A percentile compares a stretch with the other conserved stretches of the same genome.
Conservation (phyloP, 1,140 invertebrate species). For the Aplysia californica region DNA sequence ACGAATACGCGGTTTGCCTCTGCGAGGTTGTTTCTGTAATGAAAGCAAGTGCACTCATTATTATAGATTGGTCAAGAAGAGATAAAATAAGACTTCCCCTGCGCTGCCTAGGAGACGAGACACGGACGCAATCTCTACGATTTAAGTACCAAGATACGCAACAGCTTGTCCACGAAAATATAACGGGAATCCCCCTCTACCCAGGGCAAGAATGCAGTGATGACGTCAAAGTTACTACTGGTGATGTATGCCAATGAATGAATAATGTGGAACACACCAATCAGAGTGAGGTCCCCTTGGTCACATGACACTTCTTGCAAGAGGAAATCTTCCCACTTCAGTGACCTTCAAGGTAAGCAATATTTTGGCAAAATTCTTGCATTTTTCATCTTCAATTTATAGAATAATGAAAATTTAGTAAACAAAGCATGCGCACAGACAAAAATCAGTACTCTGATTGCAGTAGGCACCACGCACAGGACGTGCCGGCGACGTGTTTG, state of each 20-base stretch:
- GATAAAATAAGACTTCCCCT: too few species aligned
- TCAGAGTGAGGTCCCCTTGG: slow-evolving; percentile 29
- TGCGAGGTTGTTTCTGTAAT: too few species aligned
- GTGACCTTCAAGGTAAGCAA: slow-evolving; percentile 20
- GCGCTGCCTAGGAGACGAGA: too few species aligned
- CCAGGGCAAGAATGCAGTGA: not conserved
- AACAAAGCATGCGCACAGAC: not conserved
- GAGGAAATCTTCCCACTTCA: not conserved
- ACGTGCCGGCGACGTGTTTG: not conserved
- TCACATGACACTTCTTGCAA: slow-evolving; percentile 31
- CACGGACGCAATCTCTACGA: too few species aligned
- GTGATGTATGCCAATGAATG: slow-evolving; percentile 32
- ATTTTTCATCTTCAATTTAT: too few species aligned
- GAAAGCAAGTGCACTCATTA: too few species aligned
- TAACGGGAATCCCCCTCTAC: not conserved
- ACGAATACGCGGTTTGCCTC: too few species aligned
- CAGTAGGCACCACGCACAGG: not conserved
- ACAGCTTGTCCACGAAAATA: too few species aligned
- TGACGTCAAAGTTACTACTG: slow-evolving; percentile 30
- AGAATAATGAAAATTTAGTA: not conserved
- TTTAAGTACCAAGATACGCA: too few species aligned
- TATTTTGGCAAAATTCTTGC: not conserved
- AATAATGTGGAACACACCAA: slow-evolving; percentile 30
- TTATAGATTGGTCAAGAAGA: too few species aligned
- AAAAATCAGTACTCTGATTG: not conserved